These are phyloP conservation scores for Gasterosteus aculeatus DNA, from an alignment of 2,113 vertebrate species.

Conservation along the genomic window DNA sequence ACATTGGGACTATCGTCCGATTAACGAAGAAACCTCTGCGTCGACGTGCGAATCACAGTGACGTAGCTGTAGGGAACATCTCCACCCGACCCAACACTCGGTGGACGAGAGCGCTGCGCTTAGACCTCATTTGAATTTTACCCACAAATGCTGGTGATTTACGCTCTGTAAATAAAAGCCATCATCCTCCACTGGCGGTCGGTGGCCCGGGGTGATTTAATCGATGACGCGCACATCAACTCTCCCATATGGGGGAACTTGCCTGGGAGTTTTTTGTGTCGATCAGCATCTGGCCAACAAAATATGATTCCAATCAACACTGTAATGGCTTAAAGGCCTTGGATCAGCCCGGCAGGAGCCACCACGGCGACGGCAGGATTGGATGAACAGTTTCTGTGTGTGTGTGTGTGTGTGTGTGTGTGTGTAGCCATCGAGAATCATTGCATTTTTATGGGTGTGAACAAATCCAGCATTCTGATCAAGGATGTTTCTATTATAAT, in stretches of 20 bases:
- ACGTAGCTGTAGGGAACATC: conserved; percentile 25
- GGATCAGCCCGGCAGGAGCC: conserved; percentile 57
- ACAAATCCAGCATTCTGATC: conserved; percentile 32
- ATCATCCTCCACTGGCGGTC: conserved; percentile 51
- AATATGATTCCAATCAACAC: conserved; percentile 76
- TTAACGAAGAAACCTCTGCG: conserved; percentile 2
- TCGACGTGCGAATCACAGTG: conserved; percentile 23
- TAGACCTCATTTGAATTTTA: conserved; percentile 40
- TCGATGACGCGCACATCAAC: conserved; percentile 54
- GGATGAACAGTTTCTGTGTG: conserved; percentile 30
- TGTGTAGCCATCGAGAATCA: conserved; percentile 20
- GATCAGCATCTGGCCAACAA: conserved; percentile 70
- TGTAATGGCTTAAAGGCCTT: conserved; percentile 54
- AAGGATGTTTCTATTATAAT: conserved; percentile 43
- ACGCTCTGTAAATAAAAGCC: conserved; percentile 59
- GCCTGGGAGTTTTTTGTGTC: conserved; percentile 62
- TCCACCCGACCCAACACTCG: conserved; percentile 47
- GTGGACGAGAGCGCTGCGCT: conserved; percentile 13
- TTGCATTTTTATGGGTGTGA: conserved; percentile 33
- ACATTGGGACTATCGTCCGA: conserved; percentile 1
- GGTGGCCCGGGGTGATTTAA: conserved; percentile 50
- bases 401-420: neutral
- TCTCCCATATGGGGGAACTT: conserved; percentile 65
- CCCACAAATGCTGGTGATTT: conserved; percentile 55
- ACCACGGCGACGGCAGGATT: conserved; percentile 35